Conservation (phyloP, 2,797 vertebrate species). For the Zenarchopterus dispar region DNA sequence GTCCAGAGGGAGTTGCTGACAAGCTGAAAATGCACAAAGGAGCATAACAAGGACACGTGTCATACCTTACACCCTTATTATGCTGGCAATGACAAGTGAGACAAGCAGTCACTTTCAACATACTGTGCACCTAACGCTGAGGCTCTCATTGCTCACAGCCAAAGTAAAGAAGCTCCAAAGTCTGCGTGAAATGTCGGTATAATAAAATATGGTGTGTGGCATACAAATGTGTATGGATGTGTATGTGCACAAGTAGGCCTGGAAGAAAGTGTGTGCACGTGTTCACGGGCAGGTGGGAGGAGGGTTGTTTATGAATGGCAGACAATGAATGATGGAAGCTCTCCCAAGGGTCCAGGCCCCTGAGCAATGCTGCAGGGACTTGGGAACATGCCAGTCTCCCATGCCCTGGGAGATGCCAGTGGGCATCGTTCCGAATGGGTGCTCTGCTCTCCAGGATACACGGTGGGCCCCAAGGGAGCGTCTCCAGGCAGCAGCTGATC, state of each 20-base stretch:
- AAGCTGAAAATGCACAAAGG: constrained; percentile 72
- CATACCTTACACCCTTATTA: constrained; percentile 80
- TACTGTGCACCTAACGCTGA: constrained; percentile 27
- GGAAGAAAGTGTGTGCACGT: constrained; percentile 14
- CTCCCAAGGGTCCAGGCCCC: constrained; percentile 69
- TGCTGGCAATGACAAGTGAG: constrained; percentile 70
- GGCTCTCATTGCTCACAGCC: constrained; percentile 50
- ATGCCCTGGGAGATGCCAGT: constrained; percentile 79
- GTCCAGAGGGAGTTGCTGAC: constrained; percentile 72
- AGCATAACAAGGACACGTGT: constrained; percentile 77
- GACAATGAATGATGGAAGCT: constrained; percentile 78
- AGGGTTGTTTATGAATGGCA: constrained; percentile 69
- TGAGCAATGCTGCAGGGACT: constrained; percentile 71
- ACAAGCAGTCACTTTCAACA: constrained; percentile 67
- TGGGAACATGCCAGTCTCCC: constrained; percentile 76
- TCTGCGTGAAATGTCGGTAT: constrained; percentile 57
- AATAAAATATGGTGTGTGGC: constrained; percentile 49
- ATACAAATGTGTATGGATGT: constrained; percentile 53
- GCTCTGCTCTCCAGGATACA: constrained; percentile 74
- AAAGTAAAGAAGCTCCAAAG: constrained; percentile 50
- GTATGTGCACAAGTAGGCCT: constrained; percentile 33
- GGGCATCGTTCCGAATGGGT: constrained; percentile 79
- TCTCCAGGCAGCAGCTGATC: constrained; percentile 68
- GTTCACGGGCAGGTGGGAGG: constrained; percentile 1
- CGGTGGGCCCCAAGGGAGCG: constrained; percentile 57